Base-by-base conservation (phyloP, 2,113 vertebrate genomes). In the Axis porcinus region DNA sequence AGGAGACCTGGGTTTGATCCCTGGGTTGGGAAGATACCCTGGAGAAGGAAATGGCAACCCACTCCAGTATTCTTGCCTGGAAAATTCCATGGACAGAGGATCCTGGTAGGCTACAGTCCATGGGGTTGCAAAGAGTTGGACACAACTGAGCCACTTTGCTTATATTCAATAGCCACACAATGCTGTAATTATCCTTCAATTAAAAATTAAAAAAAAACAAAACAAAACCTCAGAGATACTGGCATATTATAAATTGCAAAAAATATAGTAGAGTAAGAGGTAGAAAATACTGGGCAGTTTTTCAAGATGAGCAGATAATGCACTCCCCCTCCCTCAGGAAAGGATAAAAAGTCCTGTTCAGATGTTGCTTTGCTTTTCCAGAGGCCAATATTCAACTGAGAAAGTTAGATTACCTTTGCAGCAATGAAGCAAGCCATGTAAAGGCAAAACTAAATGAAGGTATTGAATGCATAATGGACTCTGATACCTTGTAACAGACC, bases 321-420 rank as follows among this genome's bases (percentile, higher is more conserved):
- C 3, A 43, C 50, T 89, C 64, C 25, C 60, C 87, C n/a, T 70
- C 33, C 78, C 81, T 17, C 9, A 84, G 82, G 87, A 88, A 90
- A 96, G 45, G 30, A 97, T 81, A 70, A 70, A 91, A 74, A 89
- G 25, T 55, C 40, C 84, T 91, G 81, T 74, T 95, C 15, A 78
- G 47, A 96, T 97, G 90, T 27, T 50, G 43, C 40, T 96, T 84
- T 97, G 89, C 33, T 57, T 96, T 94, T 89, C 62, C 45, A 91
- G 78, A 95, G 93, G 67, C 79, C 85, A 81, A 93, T 83, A 54
- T 83, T 67, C 81, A 85, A 78, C 50, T 81, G 70, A 95, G 84
- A 97, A 96, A 97, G 98, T 43, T 91, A 57, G 86, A 97, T 97
- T 96, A 86, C 21, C 47, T 86, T 95, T 94, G 86, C 13, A 64